Conservation (phyloP, 1,140 invertebrate genomes). For the Hycleus cichorii region DNA sequence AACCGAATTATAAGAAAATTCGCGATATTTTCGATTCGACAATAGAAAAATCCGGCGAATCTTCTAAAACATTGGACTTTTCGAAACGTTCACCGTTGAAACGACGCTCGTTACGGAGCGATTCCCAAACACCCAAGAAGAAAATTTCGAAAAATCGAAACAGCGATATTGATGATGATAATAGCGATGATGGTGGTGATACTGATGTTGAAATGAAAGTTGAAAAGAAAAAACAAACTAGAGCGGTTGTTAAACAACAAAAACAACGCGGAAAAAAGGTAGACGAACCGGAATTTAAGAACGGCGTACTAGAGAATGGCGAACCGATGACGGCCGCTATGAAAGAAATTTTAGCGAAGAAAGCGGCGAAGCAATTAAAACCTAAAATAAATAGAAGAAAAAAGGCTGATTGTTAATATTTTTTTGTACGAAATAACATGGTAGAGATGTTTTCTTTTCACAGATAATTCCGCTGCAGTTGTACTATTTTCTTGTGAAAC, state of each 20-base stretch:
- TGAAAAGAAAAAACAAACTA: slow-evolving; percentile 4
- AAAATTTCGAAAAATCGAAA: too few species aligned
- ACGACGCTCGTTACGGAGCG: not conserved
- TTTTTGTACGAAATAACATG: too few species aligned
- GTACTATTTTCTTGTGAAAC: too few species aligned
- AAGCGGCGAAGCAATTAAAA: not conserved
- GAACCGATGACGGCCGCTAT: slow-evolving; percentile 1
- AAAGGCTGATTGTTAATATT: not conserved
- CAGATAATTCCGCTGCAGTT: too few species aligned
- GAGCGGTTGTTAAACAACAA: too few species aligned
- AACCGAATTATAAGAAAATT: slow-evolving; percentile 68
- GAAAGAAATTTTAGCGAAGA: slow-evolving; percentile 1
- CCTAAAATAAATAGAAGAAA: not conserved
- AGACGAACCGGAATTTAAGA: not conserved
- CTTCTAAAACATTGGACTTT: slow-evolving; percentile 33
- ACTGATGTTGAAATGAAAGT: not conserved
- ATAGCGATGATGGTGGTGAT: not conserved
- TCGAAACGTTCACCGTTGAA: not conserved
- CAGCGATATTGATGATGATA: not conserved
- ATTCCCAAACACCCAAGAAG: not conserved
- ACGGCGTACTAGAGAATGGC: not conserved
- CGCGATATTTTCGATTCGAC: slow-evolving; percentile 55
- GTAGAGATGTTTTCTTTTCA: too few species aligned
- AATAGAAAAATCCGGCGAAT: slow-evolving; percentile 41
- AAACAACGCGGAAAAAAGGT: not conserved